Base-by-base conservation (phyloP, 2,797 vertebrate genomes). In the Sebastes wilsoni region DNA sequence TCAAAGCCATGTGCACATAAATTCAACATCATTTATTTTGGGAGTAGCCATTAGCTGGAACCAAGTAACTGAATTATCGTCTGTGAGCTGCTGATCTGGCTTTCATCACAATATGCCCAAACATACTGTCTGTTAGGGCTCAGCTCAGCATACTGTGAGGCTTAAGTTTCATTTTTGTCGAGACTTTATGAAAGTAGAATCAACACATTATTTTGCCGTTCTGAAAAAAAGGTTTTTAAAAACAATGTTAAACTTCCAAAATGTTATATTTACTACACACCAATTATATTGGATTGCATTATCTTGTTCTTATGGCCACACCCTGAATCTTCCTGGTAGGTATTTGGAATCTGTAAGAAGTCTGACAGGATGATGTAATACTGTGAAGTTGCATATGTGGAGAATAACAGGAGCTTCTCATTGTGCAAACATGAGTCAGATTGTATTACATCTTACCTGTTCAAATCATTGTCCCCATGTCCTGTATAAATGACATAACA, bases 61-160 rank as follows among this genome's bases (percentile, higher is more conserved):
- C 20, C 23, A 52, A 54, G 70, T 75, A 72, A 78, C 14, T 66
- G 38, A 75, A 77, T 78, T 66, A 80, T 69, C 1, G 6, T 77
- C 32, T 49, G 38, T 2, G 60, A 55, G 55, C 22, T 71, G 73
- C 62, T 69, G 75, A 66, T 86, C 79, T 82, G 80, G 62, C 20
- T 73, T 79, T 56, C 25, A 70, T 81, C 66, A 66, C n/a, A 23
- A n/a, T 22, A 25, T 23, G 3, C 38, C 9, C 42, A 56, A 49
- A 62, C 28, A 20, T 9, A 10, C 27, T 1, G 28, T 25, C 72
- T 30, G 49, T n/a, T 4, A 20, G 30, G 10, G 12, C 46, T 46
- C 71, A 49, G 10, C 5, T 46, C 42, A 46, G 42, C 16, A 8
- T 2, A 46, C 18, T 6, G 3, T 16, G 18, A 56, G 7, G 34